Evolutionary conservation across 2,797 vertebrate genomes (phyloP), one percentile per base, ranked within the genome.

Genomic region (Leontocebus nigricollis): DNA sequence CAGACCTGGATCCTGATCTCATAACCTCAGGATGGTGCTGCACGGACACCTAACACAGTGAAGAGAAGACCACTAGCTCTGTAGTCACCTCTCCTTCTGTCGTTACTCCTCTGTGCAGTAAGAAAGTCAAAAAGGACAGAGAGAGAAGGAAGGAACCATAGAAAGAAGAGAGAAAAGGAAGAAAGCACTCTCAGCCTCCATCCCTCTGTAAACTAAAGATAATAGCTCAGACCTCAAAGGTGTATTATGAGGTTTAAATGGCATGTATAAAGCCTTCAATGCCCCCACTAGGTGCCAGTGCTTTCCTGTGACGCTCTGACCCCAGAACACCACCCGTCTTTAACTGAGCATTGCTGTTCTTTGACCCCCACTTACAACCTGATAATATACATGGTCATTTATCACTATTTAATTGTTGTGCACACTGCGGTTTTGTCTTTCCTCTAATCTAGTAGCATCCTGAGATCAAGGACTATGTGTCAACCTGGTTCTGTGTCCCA

Each of bases 11-110:
- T 30, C 17, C 24, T 22, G 6, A 20, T 1, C 4, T 30, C 7
- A 7, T 19, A 33, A n/a, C 11, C 48, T 52, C 33, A 27, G 3
- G 39, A 77, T 72, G 48, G 12, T 9, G 1, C 72, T 70, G 6
- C 30, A 0, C 2, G 4, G 36, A 17, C 1, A 17, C 19, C 0
- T 9, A 57, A 39, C 33, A 50, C 6, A n/a, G 70, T 0, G 10
- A 48, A 30, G 26, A 55, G 19, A 36, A 93, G 67, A n/a, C 41
- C 57, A 24, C 27, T 27, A 39, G 46, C 19, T 59, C 13, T 13
- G 39, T 50, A 27, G 11, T 79, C 1, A 14, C 22, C 10, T 17
- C 33, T 30, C 6, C 24, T 36, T 33, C 46, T 13, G 5, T 50
- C 33, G 48, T 3, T 27, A 5, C 7, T 14, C 19, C 1, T 41